These are phyloP conservation scores for Azemiops feae DNA, from an alignment of 2,113 vertebrate species.

Conservation along the genomic window DNA sequence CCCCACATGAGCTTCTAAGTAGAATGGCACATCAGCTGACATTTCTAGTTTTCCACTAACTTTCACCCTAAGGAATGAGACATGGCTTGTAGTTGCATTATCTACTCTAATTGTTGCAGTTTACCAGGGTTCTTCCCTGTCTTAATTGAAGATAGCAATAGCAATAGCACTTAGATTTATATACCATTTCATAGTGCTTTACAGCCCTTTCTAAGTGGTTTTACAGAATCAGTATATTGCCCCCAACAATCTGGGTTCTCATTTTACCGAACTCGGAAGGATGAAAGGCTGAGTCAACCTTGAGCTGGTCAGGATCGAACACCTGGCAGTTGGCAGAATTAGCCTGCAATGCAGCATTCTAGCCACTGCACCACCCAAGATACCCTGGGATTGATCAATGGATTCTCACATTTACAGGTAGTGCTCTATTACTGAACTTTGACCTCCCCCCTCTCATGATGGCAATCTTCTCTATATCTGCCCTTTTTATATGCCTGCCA, in stretches of 20 bases:
- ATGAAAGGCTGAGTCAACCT: not conserved
- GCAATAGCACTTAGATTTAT: not conserved
- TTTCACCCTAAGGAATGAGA: not conserved
- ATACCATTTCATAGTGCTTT: not conserved
- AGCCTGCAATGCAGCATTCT: not conserved
- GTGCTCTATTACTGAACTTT: not conserved
- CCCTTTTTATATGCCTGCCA: not conserved
- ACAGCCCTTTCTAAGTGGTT: not conserved
- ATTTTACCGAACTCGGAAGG: not conserved
- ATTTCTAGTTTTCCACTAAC: not conserved
- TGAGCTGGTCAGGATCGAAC: not conserved
- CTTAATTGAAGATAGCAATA: not conserved
- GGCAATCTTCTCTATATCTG: not conserved
- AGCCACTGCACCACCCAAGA: not conserved
- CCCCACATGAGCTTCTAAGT: not conserved
- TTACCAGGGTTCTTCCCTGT: not conserved
- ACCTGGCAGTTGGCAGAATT: not conserved
- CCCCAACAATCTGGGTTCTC: not conserved
- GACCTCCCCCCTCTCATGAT: not conserved
- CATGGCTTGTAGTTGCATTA: not conserved
- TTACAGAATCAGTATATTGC: not conserved
- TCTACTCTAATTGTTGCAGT: not conserved
- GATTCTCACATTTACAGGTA: too few relatives aligned
- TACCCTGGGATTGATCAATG: not conserved
- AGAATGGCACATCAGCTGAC: not conserved